Conservation (phyloP, 2,113 vertebrate genomes). For the Epinephelus cyanopodus region DNA sequence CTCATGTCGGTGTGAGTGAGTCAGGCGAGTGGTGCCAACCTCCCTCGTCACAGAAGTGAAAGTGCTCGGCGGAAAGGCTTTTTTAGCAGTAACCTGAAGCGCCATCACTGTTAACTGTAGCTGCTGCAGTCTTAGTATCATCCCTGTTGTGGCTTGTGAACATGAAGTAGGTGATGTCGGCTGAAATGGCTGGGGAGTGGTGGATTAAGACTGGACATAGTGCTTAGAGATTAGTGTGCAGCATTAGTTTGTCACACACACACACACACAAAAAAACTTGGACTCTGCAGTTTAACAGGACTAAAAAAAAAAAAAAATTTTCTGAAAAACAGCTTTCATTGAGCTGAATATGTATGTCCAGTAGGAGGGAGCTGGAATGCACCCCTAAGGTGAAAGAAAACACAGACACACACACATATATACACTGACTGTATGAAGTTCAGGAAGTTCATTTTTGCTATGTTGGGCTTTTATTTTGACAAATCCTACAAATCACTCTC, state of each 20-base stretch:
- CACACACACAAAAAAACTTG: neutral
- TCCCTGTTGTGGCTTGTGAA: conserved; percentile 5
- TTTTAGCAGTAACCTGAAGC: conserved; percentile 18
- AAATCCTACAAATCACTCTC: neutral
- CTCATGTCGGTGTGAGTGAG: conserved; percentile 27
- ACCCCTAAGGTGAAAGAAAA: neutral
- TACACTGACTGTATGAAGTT: neutral
- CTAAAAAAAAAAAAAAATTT: no score
- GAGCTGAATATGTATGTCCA: neutral
- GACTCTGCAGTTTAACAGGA: neutral
- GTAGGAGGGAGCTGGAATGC: no score
- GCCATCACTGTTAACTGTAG: conserved; percentile 9
- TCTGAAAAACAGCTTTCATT: neutral
- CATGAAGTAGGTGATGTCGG: neutral
- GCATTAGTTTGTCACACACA: neutral
- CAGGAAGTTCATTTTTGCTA: neutral
- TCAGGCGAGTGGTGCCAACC: conserved; percentile 13
- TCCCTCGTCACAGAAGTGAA: conserved; percentile 16
- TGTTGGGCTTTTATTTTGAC: neutral
- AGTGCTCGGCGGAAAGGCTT: neutral
- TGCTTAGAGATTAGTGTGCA: conserved; percentile 13
- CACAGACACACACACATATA: neutral
- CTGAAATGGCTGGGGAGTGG: conserved; percentile 1
- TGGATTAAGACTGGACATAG: neutral
- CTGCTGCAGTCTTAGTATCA: neutral